Evolutionary conservation across 2,113 vertebrate genomes (phyloP).

Genomic region (Cyanocitta stelleri): DNA sequence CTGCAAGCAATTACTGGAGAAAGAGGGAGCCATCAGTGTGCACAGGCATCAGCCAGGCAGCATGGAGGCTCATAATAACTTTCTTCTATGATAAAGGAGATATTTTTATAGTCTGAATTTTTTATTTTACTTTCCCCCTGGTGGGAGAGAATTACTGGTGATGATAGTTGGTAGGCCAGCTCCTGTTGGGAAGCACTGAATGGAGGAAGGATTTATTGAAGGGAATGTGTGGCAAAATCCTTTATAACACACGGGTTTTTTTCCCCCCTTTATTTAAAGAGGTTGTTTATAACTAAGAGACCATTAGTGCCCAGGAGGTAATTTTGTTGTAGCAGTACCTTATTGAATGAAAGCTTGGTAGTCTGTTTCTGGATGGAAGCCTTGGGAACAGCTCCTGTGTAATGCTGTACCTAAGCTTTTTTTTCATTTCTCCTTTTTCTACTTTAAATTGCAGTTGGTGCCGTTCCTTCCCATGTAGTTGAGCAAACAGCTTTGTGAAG

Average conservation of each 20-base stretch:
- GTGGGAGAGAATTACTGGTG: conserved; percentile 23
- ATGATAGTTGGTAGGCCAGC: not conserved
- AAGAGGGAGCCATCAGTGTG: not conserved
- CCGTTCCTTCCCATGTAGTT: not conserved
- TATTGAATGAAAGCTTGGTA: conserved; percentile 9
- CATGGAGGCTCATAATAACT: not conserved
- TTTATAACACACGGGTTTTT: not conserved
- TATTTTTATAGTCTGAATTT: not conserved
- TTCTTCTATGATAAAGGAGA: not conserved
- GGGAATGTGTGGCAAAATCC: conserved; percentile 1
- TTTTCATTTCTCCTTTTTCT: not conserved
- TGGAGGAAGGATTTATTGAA: conserved; percentile 21
- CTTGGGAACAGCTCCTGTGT: not conserved
- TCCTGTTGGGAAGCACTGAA: conserved; percentile 20
- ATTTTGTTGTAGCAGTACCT: not conserved
- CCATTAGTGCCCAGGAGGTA: not conserved
- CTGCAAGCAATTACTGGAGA: not conserved
- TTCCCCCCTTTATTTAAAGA: not conserved
- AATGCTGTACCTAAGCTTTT: not conserved
- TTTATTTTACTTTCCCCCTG: conserved; percentile 17
- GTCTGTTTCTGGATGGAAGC: conserved; percentile 7
- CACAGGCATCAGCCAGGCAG: not conserved
- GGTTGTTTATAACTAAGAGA: conserved; percentile 20
- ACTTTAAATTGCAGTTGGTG: not conserved
- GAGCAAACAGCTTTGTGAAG: not conserved